A percentile compares a stretch with the other conserved stretches of the same genome.
Evolutionary conservation across 1,140 invertebrate genomes (phyloP).

Genomic region (Drosophila truncata): DNA sequence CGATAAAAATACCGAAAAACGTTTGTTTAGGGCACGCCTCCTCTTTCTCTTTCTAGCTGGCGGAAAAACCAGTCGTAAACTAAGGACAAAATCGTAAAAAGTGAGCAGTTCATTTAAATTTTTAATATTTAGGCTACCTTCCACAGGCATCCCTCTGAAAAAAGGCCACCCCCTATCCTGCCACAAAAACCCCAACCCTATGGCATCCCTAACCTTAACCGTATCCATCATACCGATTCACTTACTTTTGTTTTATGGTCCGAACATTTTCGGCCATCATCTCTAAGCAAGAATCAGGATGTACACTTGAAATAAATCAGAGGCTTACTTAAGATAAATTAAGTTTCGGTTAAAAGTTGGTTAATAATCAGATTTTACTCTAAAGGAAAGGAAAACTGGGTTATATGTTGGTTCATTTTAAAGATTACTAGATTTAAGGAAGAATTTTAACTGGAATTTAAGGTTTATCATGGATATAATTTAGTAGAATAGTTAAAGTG

Average conservation of each 20-base stretch:
- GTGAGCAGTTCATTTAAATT: constrained; percentile 83
- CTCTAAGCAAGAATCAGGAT: constrained; percentile 26
- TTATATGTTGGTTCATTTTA: background rate
- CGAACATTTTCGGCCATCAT: constrained; percentile 58
- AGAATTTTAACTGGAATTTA: background rate
- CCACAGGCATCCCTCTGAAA: constrained; percentile 7
- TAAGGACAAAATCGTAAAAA: constrained; percentile 84
- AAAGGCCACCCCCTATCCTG: background rate
- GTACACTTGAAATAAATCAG: constrained; percentile 26
- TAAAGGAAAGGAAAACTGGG: background rate
- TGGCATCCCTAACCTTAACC: constrained; percentile 29
- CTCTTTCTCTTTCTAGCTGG: constrained; percentile 11
- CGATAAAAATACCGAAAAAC: constrained; percentile 80
- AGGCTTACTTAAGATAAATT: background rate
- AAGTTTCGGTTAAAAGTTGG: background rate
- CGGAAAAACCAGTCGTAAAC: constrained; percentile 62
- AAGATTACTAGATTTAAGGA: background rate
- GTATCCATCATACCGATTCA: constrained; percentile 56
- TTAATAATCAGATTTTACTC: background rate
- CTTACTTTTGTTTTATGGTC: constrained; percentile 67
- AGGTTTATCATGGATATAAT: too few relatives aligned
- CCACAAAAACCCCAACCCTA: background rate
- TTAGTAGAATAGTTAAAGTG: background rate
- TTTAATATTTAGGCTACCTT: constrained; percentile 76
- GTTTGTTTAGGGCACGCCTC: constrained; percentile 76